phyloP scores from a whole-genome alignment of 2,888 invertebrate genomes.

The Aromia moschata region DNA sequence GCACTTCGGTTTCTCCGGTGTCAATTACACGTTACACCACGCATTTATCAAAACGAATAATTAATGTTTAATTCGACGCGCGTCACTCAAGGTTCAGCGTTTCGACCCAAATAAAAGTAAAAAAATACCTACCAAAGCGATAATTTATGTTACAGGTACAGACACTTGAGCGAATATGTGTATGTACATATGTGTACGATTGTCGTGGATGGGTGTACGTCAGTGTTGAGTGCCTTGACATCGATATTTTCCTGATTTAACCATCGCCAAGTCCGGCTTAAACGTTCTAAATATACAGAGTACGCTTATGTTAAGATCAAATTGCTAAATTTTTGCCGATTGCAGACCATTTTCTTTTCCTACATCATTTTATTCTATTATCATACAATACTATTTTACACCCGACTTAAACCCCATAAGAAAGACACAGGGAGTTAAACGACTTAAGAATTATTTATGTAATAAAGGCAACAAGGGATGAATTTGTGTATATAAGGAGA shows the following conservation, averaged over 20 bases:
- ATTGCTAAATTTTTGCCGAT: too few relatives aligned
- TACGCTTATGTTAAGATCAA: too few relatives aligned
- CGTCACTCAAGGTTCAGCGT: slow-evolving; percentile 36
- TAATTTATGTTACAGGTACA: slow-evolving; percentile 41
- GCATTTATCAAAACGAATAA: slow-evolving; percentile 22
- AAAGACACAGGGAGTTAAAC: too few relatives aligned
- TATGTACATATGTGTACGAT: slow-evolving; percentile 30
- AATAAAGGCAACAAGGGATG: too few relatives aligned
- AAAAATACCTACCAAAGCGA: slow-evolving; percentile 45
- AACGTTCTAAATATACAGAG: slow-evolving; percentile 24
- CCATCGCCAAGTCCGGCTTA: slow-evolving; percentile 36
- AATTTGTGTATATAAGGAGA: too few relatives aligned
- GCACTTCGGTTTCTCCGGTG: too few relatives aligned
- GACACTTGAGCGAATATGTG: slow-evolving; percentile 9
- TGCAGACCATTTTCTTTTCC: too few relatives aligned
- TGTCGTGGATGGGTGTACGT: slow-evolving; percentile 42
- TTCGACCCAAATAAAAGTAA: slow-evolving; percentile 48
- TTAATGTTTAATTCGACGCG: slow-evolving; percentile 31
- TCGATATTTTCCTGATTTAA: slow-evolving; percentile 46
- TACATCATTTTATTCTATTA: too few relatives aligned
- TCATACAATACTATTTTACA: too few relatives aligned
- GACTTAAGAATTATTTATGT: too few relatives aligned
- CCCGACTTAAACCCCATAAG: too few relatives aligned
- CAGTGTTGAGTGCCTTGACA: slow-evolving; percentile 48
- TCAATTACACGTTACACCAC: too few relatives aligned